Evolutionary conservation across 2,113 vertebrate genomes (phyloP).

Genomic region (Mesoclemmys tuberculata): DNA sequence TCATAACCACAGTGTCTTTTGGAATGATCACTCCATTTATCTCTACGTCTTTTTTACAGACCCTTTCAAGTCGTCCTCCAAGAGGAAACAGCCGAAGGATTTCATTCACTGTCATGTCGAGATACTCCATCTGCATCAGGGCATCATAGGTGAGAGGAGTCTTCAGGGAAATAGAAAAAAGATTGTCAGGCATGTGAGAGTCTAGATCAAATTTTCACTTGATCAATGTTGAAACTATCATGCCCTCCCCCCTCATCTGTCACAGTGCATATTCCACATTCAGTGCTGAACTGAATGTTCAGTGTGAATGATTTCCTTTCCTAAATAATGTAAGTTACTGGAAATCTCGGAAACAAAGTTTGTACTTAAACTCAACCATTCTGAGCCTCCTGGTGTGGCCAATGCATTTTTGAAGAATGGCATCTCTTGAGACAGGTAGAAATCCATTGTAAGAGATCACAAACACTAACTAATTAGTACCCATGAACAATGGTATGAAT

Average conservation of each 20-base stretch:
- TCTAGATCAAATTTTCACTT: neutral
- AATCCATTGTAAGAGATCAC: neutral
- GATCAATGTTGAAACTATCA: neutral
- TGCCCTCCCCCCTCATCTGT: neutral
- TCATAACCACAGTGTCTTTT: slow-evolving; percentile 70
- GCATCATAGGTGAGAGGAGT: slow-evolving; percentile 75
- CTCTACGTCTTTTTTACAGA: slow-evolving; percentile 81
- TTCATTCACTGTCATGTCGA: slow-evolving; percentile 83
- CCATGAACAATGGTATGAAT: neutral
- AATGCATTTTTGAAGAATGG: neutral
- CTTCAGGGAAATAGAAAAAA: neutral
- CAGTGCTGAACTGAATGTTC: fast-evolving
- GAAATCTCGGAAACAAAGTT: neutral
- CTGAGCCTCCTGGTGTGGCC: neutral
- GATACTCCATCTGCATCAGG: slow-evolving; percentile 84
- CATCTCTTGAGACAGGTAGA: neutral
- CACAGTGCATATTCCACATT: fast-evolving
- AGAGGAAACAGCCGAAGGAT: slow-evolving; percentile 81
- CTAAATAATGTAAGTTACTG: neutral
- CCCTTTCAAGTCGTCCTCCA: slow-evolving; percentile 78
- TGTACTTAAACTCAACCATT: neutral
- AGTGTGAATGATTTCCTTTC: neutral
- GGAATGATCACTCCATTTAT: slow-evolving; percentile 85
- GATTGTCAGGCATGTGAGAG: neutral
- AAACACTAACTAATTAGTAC: neutral